These are phyloP conservation scores for Cyclura pinguis DNA, from an alignment of 2,797 vertebrate species.

Conservation along the genomic window DNA sequence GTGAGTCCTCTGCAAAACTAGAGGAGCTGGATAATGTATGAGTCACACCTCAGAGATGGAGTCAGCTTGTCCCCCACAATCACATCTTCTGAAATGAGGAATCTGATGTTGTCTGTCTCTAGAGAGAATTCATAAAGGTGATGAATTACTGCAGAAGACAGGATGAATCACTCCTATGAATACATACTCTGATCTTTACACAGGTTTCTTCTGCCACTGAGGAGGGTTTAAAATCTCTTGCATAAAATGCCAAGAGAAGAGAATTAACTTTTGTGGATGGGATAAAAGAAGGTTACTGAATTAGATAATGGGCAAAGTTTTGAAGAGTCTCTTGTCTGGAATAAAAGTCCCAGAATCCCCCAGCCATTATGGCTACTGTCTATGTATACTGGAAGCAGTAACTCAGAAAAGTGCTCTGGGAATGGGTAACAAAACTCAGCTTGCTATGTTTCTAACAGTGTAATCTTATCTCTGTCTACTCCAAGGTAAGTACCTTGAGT, in stretches of 20 bases:
- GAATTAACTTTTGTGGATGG: neutral
- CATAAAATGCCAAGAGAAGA: neutral
- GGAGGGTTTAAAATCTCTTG: neutral
- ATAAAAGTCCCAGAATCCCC: no score
- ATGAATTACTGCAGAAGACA: constrained; percentile 11
- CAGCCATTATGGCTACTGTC: no score
- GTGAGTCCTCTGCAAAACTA: constrained; percentile 44
- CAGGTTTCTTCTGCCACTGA: constrained; percentile 32
- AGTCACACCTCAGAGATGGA: neutral
- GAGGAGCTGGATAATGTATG: constrained; percentile 57
- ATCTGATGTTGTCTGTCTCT: constrained; percentile 27
- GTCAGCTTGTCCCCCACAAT: neutral
- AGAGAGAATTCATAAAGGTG: neutral
- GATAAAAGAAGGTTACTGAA: neutral
- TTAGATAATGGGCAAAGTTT: no score
- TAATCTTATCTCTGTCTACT: neutral
- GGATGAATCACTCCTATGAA: constrained; percentile 10
- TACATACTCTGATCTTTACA: constrained; percentile 33
- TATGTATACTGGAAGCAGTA: no score
- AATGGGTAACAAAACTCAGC: no score
- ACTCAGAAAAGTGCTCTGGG: no score
- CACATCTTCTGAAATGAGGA: neutral
- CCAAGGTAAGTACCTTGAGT: neutral
- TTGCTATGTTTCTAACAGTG: neutral
- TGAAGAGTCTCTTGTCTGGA: no score